These are phyloP conservation scores for Tympanoctomys barrerae DNA, from an alignment of 2,797 vertebrate species.

Conservation along the genomic window DNA sequence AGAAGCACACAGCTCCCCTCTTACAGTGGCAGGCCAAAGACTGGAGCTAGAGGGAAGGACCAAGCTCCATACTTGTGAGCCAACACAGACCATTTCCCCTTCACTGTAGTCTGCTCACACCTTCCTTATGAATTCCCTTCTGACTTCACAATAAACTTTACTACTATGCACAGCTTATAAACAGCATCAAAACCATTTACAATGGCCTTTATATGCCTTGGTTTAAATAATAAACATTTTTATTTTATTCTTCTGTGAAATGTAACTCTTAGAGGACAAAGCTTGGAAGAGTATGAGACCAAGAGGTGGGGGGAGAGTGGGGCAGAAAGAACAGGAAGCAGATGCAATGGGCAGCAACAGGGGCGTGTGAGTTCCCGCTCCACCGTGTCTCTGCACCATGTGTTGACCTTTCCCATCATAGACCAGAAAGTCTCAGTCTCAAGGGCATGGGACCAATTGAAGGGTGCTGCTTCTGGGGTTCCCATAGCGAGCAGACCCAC, in stretches of 20 bases:
- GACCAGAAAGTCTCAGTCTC: neutral
- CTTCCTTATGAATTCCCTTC: constrained; percentile 44
- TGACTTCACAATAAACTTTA: constrained; percentile 74
- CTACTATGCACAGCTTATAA: constrained; percentile 63
- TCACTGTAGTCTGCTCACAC: constrained; percentile 19
- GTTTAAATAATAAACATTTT: constrained; percentile 80
- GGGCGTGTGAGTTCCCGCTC: fast-evolving
- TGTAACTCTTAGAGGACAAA: constrained; percentile 57
- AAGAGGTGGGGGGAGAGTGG: neutral
- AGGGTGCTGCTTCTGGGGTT: neutral
- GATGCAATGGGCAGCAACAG: fast-evolving
- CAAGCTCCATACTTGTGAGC: neutral
- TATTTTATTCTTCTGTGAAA: constrained; percentile 65
- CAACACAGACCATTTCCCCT: neutral
- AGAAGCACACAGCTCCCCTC: neutral
- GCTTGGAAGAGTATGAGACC: neutral
- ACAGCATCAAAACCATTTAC: constrained; percentile 64
- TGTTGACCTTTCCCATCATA: neutral
- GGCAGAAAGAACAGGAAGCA: neutral
- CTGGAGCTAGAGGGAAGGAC: neutral
- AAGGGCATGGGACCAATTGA: fast-evolving
- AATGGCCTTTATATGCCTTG: constrained; percentile 56
- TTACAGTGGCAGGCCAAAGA: neutral
- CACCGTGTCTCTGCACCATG: neutral
- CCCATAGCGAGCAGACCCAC: neutral